Conservation (phyloP, 2,888 invertebrate genomes). For the Machimus rusticus region DNA sequence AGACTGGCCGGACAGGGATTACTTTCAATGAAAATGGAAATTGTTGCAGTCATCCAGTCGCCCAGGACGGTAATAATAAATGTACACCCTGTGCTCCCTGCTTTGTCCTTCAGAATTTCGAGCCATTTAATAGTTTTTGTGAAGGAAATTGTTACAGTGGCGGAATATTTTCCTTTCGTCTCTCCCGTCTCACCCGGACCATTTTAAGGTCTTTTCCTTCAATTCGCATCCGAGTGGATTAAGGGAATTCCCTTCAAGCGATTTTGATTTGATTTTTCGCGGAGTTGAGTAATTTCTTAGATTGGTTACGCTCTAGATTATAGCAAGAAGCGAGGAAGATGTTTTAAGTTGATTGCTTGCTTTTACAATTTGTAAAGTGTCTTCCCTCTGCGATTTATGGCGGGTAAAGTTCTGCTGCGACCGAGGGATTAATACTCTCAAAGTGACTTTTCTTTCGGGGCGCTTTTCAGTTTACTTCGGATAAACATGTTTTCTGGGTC, state of each 20-base stretch:
- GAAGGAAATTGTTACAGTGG: not conserved
- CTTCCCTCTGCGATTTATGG: not conserved
- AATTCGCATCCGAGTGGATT: not conserved
- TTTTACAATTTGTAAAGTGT: not conserved
- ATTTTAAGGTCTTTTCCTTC: not conserved
- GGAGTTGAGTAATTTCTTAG: not conserved
- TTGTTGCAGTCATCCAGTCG: slow-evolving; percentile 20
- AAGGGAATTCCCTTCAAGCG: not conserved
- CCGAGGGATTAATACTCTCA: not conserved
- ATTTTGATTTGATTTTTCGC: not conserved
- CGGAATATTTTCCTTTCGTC: not conserved
- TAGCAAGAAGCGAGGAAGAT: not conserved
- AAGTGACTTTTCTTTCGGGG: not conserved
- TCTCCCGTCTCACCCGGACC: not conserved
- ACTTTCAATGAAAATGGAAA: slow-evolving; percentile 31
- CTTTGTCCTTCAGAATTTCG: slow-evolving; percentile 2
- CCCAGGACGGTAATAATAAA: slow-evolving; percentile 8
- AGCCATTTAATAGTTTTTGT: slow-evolving; percentile 1
- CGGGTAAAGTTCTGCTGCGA: not conserved
- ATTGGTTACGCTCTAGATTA: not conserved
- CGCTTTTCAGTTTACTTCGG: not conserved
- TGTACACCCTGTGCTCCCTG: not conserved
- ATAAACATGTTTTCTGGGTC: not conserved
- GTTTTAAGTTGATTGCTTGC: not conserved
- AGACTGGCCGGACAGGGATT: not conserved